phyloP scores from a whole-genome alignment of 2,797 vertebrate species.

The Selene dorsalis region DNA sequence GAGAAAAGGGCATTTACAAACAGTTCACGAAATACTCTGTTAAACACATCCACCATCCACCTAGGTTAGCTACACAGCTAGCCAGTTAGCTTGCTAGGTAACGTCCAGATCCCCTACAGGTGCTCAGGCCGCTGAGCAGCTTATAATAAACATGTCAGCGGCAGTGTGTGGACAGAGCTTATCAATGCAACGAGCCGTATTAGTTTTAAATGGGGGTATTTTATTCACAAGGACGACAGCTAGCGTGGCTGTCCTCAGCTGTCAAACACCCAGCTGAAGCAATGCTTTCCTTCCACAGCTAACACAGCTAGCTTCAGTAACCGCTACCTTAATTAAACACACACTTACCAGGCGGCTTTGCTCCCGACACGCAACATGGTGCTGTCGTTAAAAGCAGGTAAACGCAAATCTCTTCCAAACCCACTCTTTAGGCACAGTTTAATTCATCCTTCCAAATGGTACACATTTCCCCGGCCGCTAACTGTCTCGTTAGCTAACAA shows the following conservation, averaged over 20 bases:
- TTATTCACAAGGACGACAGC: background rate
- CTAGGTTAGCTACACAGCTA: background rate
- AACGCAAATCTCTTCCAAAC: conserved; percentile 51
- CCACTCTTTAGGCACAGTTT: conserved; percentile 52
- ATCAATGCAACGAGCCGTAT: background rate
- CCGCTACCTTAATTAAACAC: background rate
- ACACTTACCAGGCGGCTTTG: conserved; percentile 82
- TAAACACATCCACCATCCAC: background rate
- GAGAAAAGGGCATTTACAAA: background rate
- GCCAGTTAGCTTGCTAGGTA: background rate
- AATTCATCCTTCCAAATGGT: conserved; percentile 77
- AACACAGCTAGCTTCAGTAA: conserved; percentile 21
- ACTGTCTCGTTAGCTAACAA: conserved; percentile 78
- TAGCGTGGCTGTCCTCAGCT: conserved; percentile 47
- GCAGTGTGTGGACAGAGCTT: too few relatives aligned
- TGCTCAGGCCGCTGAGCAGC: background rate
- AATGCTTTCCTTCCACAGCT: conserved; percentile 22
- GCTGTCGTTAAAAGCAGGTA: conserved; percentile 50
- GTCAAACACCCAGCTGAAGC: conserved; percentile 43
- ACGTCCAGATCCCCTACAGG: background rate
- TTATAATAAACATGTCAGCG: background rate
- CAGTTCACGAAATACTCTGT: background rate
- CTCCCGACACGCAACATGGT: conserved; percentile 84
- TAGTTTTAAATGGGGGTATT: background rate
- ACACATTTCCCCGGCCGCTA: conserved; percentile 68